phyloP scores from a whole-genome alignment of 2,888 invertebrate species.

The Troides oblongomaculatus region DNA sequence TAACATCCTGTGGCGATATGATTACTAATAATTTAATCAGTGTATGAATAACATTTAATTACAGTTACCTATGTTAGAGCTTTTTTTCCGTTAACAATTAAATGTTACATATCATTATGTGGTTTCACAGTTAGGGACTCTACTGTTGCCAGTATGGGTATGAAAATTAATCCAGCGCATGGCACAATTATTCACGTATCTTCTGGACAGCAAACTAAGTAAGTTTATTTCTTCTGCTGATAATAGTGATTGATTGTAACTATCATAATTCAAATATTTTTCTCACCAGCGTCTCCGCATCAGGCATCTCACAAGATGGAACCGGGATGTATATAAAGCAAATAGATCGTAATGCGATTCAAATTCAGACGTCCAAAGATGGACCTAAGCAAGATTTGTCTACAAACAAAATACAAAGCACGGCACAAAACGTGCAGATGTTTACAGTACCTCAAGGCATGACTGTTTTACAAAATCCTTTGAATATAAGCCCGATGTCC shows the following conservation, averaged over 20 bases:
- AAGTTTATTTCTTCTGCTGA: slow-evolving; percentile 34
- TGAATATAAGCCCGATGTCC: slow-evolving; percentile 68
- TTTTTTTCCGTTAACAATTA: not conserved
- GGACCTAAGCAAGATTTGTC: slow-evolving; percentile 63
- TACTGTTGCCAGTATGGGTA: slow-evolving; percentile 71
- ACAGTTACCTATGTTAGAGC: not conserved
- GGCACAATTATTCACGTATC: slow-evolving; percentile 75
- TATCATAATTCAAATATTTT: not conserved
- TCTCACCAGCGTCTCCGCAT: slow-evolving; percentile 55
- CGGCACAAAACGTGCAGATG: slow-evolving; percentile 72
- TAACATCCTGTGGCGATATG: too few relatives aligned
- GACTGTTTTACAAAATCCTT: slow-evolving; percentile 70
- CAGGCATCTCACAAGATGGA: slow-evolving; percentile 61
- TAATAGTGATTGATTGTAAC: not conserved
- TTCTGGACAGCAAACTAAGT: slow-evolving; percentile 75
- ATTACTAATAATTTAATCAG: too few relatives aligned
- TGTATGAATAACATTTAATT: not conserved
- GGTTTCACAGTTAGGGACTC: slow-evolving; percentile 65
- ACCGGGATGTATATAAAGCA: slow-evolving; percentile 73
- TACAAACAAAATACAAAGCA: slow-evolving; percentile 58
- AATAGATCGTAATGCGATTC: slow-evolving; percentile 68
- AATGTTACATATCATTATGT: slow-evolving; percentile 14
- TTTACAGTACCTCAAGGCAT: slow-evolving; percentile 73
- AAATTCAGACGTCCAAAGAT: slow-evolving; percentile 67
- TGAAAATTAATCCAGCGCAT: slow-evolving; percentile 74